phyloP scores from a whole-genome alignment of 1,140 invertebrate genomes.

The Drosophila lacertosa region DNA sequence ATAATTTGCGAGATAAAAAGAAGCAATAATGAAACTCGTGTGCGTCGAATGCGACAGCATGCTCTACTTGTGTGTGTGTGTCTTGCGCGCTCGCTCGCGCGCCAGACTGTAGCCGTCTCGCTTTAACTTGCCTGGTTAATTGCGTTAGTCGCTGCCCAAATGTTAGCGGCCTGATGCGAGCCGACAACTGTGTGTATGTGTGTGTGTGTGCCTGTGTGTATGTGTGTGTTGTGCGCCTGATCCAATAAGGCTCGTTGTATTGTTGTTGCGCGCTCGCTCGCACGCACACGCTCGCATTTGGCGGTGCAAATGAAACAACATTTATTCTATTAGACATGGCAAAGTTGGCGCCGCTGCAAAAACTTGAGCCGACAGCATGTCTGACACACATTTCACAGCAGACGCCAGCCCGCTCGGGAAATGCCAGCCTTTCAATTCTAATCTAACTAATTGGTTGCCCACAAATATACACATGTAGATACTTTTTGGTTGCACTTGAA shows the following conservation, averaged over 20 bases:
- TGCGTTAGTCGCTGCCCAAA: slow-evolving; percentile 64
- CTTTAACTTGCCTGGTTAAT: slow-evolving; percentile 79
- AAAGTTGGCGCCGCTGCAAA: slow-evolving; percentile 14
- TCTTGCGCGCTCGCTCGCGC: slow-evolving; percentile 34
- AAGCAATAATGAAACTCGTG: slow-evolving; percentile 73
- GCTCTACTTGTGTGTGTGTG: slow-evolving; percentile 17
- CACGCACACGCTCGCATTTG: slow-evolving; percentile 21
- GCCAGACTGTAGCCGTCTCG: slow-evolving; percentile 31
- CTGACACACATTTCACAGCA: slow-evolving; percentile 57
- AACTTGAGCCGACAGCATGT: slow-evolving; percentile 31
- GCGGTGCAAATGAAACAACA: slow-evolving; percentile 49
- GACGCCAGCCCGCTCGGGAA: not conserved
- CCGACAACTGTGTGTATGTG: slow-evolving; percentile 22
- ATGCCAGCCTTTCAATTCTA: not conserved
- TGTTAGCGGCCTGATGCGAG: slow-evolving; percentile 33
- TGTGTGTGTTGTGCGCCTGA: slow-evolving; percentile 55
- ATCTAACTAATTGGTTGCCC: too few relatives aligned
- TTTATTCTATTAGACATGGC: slow-evolving; percentile 48
- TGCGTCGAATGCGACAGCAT: not conserved
- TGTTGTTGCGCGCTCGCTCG: slow-evolving; percentile 24
- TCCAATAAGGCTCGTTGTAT: slow-evolving; percentile 55
- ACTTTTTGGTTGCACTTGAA: slow-evolving; percentile 10
- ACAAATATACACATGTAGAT: too few relatives aligned
- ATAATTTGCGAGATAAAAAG: slow-evolving; percentile 83
- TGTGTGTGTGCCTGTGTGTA: slow-evolving; percentile 7